Evolutionary conservation across 2,113 vertebrate genomes (phyloP), one percentile per base, ranked within the genome.

Genomic region (Percina caprodes): DNA sequence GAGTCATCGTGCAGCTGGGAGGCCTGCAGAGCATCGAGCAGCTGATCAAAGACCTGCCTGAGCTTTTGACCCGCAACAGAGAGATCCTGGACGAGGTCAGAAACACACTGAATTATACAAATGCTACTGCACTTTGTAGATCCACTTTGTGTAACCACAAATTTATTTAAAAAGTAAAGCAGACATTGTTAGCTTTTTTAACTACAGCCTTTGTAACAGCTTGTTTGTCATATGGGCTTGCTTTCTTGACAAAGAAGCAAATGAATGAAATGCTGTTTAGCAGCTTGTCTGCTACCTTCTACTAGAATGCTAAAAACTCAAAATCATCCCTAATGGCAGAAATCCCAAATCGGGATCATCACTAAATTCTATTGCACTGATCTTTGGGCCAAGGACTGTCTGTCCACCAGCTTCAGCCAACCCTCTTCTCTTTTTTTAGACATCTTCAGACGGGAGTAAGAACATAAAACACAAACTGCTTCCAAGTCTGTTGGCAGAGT

Each of bases 1-100:
- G 95, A 14, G 94, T 95, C 76, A 90, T 99, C 13, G 95, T 97
- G 83, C 96, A 97, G 79, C 96, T 97, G 74, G 98, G 98, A 60
- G 98, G 98, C 11, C 95, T 99, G 88, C 96, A 98, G 93, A 99
- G 96, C 86, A 92, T 99, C 55, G 97, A 99, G 90, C 96, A 98
- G 90, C 94, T 99, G n/a, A 98, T 99, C 80, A 96, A 88, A 95
- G 98, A 99, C 79, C 95, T 99, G 19, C 98, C 98, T 1, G 98
- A 99, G 84, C 92, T 99, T 8, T 94, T 99, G 18, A 97, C 97
- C 74, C 96, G 98, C 90, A 99, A 99, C 86, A 95, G 96, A 92
- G 98, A 99, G 92, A 99, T 99, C 82, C 91, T 99, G 77, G 96
- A 99, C 52, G 98, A 98, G 96, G 98, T 98, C 35, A 19, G 73